These are phyloP conservation scores for Vespertilio murinus DNA, from an alignment of 2,797 vertebrate species.

Conservation along the genomic window DNA sequence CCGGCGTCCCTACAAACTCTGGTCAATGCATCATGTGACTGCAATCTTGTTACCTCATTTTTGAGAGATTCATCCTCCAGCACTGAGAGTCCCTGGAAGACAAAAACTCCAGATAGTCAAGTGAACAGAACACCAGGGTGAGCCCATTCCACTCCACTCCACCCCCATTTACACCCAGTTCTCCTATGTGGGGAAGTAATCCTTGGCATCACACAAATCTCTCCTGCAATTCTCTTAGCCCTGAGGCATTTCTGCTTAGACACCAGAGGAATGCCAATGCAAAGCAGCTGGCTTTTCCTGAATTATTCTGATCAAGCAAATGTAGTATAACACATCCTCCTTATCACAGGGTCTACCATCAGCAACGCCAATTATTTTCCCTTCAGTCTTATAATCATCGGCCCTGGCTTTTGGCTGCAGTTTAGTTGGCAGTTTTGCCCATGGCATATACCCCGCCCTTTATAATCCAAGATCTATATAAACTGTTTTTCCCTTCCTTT, in stretches of 20 bases:
- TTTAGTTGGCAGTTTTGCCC: conserved; percentile 11
- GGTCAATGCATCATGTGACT: not conserved
- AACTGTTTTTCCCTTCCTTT: not conserved
- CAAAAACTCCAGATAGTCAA: not conserved
- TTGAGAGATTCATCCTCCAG: not conserved
- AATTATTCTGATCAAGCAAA: not conserved
- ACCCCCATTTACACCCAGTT: not conserved
- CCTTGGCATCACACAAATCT: not conserved
- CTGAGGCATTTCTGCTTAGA: not conserved
- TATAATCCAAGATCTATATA: not conserved
- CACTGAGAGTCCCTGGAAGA: not conserved
- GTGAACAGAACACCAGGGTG: too few relatives aligned
- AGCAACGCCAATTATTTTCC: not conserved
- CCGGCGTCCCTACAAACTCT: not conserved
- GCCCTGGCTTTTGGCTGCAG: not conserved
- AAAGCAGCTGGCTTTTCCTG: not conserved
- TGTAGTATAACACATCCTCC: not conserved
- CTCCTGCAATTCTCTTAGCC: not conserved
- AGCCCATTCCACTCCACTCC: not conserved
- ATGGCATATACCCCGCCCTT: not conserved
- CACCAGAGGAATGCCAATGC: not conserved
- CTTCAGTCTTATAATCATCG: not conserved
- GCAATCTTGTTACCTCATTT: not conserved
- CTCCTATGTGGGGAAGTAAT: not conserved
- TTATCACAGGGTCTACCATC: not conserved